phyloP scores from a whole-genome alignment of 2,113 vertebrate genomes.

The Campylorhamphus procurvoides region DNA sequence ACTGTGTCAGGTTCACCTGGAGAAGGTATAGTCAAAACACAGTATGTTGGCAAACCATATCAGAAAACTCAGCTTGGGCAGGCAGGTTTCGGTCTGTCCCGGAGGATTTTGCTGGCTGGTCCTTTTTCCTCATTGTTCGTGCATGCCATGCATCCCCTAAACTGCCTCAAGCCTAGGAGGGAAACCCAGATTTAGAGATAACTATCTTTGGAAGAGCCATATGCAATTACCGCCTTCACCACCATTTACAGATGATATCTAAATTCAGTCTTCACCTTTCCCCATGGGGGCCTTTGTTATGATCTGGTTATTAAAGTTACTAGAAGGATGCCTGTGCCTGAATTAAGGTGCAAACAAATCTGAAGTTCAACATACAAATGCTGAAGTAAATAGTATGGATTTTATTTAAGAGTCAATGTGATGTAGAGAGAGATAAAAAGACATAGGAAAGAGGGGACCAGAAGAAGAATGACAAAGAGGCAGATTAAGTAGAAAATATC shows the following conservation, averaged over 20 bases:
- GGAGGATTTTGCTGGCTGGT: neutral
- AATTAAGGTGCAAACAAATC: neutral
- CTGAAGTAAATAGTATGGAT: neutral
- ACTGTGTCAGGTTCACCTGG: fast-evolving
- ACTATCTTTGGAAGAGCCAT: neutral
- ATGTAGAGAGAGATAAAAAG: neutral
- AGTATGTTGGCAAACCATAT: fast-evolving
- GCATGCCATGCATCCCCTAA: fast-evolving
- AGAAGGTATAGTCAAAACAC: neutral
- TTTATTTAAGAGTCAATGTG: neutral
- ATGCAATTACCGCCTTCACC: neutral
- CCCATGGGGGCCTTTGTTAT: neutral
- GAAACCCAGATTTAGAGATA: neutral
- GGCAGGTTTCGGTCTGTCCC: neutral
- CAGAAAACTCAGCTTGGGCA: neutral
- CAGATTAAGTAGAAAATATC: neutral
- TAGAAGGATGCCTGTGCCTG: neutral
- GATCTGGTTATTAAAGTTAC: neutral
- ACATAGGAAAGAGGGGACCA: neutral
- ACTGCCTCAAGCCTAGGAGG: neutral
- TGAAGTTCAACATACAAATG: no score
- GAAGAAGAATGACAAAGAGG: neutral
- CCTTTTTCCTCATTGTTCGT: neutral
- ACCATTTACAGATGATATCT: neutral
- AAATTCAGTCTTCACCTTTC: neutral